Base-by-base conservation (phyloP, 1,140 invertebrate genomes). In the Aphis gossypii region DNA sequence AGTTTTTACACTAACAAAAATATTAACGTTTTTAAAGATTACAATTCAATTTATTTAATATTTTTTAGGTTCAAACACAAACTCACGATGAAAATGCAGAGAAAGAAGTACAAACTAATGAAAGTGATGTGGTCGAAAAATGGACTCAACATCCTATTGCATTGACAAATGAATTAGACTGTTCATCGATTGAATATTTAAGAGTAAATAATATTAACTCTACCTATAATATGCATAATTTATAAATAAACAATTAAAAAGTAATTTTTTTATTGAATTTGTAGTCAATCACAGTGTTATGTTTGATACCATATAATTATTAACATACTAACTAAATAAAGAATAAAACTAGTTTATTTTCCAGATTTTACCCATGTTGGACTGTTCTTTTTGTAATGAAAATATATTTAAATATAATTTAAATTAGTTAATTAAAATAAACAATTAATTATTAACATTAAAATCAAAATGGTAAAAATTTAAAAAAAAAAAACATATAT, bases 141-240 rank as follows among this genome's bases (percentile, higher is more conserved):
- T 93, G 92, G 92, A 93, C 92, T 23, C 92, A 93, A 44, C 46
- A 51, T 14, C 92, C 92, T 7, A 93, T 93, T 41, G 18, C 56
- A 0, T 86, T 93, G 25, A n/a, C 82, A 38, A 93, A 93, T 38
- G 35, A 18, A 41, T 25, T 86, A 51, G 23, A 56, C 25, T 93
- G 92, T 86, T 86, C 82, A n/a, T 93, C 92, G 0, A 2, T 25
- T 25, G 92, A 93, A 56, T 93, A 93, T 54, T 30, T 48, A 9
- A n/a, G 6, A 18, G 92, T 86, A 93, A 86, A 35, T 83, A 46
- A 44, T 21, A 56, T 14, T 23, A 90, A 35, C 2, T 46, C 9
- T 41, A 41, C 38, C 1, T n/a, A 76, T 76, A n/a, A 76, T 76
- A n/a, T 2, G 20, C 76, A 23, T 83, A 1, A 23, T 18, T 83